Base-by-base conservation (phyloP, 2,888 invertebrate species). In the Uropetala carovei region DNA sequence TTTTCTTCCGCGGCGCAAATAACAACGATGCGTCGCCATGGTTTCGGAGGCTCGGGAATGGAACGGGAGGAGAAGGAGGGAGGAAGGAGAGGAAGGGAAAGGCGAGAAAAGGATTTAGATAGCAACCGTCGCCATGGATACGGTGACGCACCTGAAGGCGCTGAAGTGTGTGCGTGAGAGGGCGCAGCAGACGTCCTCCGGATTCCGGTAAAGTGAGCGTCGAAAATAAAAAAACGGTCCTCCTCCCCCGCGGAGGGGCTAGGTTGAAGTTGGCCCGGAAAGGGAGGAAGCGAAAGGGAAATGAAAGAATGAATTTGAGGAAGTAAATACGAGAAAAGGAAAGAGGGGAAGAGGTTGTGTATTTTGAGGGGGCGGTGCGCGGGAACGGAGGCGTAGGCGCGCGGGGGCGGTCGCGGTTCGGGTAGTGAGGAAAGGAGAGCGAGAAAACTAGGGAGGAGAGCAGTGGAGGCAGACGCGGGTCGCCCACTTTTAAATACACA, bases 11-110 rank as follows among this genome's bases (percentile, higher is more conserved):
- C 89, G 89, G 89, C 56, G 60, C 89, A 68, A 89, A 89, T 89
- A 89, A 89, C 89, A 89, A 89, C 68, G 64, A 89, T 43, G 64
- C 89, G 89, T 89, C 89, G 89, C 89, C 89, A 89, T 89, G 89
- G 83, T 8, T 57, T 43, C 83, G 83, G 83, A 43, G 83, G 64
- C 11, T 27, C 43, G 2, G 64, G 7, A 43, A 8, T 0, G 89
- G n/a, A 18, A 64, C 43, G 27, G 56, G n/a, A 11, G 18, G 89
- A 59, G 57, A 14, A 14, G 86, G 30, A 30, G 5, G 43, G 43
- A 30, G 0, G 57, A 56, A 57, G 64, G n/a, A 60, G 64, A 1
- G 64, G 7, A n/a, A 11, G 9, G 89, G n/a, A 18, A 64, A 64
- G 27, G 56, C 11, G 16, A n/a, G 89, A 59, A 27, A 14, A 30